Conservation (phyloP, 2,113 vertebrate genomes). For the Pelecanoides urinatrix region DNA sequence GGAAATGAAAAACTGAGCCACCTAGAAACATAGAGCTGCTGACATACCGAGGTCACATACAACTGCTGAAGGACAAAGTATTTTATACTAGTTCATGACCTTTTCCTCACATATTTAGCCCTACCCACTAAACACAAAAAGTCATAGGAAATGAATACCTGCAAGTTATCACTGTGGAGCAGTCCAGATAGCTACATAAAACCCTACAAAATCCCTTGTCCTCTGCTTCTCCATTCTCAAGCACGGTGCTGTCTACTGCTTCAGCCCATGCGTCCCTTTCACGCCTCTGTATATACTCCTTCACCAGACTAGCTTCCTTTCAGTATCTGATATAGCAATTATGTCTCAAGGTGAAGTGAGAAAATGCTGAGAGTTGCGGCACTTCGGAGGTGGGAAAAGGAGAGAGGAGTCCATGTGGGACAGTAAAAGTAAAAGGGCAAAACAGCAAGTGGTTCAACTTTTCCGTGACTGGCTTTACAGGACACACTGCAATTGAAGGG, state of each 20-base stretch:
- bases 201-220: background rate
- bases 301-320: background rate
- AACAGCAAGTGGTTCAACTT: background rate
- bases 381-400: background rate
- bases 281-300: background rate
- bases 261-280: background rate
- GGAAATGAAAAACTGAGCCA: background rate
- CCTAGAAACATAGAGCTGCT: background rate
- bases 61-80: background rate
- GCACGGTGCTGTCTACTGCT: background rate
- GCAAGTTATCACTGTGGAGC: background rate
- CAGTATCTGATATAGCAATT: background rate
- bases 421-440: background rate
- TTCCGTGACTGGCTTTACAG: background rate
- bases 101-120: background rate
- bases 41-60: rapidly evolving
- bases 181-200: background rate
- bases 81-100: background rate
- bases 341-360: background rate
- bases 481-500: background rate
- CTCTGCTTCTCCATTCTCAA: background rate
- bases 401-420: background rate
- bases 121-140: background rate
- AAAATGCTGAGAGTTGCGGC: background rate
- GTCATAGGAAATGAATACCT: background rate